phyloP scores from a whole-genome alignment of 1,140 invertebrate genomes.

The Acyrthosiphon pisum region DNA sequence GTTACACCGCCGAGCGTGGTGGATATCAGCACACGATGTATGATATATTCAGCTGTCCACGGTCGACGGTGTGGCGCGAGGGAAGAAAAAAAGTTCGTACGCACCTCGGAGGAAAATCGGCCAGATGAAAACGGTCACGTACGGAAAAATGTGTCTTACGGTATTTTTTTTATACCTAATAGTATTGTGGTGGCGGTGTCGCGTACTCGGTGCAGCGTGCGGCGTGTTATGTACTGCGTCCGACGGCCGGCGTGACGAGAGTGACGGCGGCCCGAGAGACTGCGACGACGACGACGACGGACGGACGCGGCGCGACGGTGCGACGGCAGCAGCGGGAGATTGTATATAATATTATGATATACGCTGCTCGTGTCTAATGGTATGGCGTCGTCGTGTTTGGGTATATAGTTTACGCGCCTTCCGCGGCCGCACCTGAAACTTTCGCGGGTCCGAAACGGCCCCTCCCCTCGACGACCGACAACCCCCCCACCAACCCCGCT shows the following conservation, averaged over 20 bases:
- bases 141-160: too few species aligned
- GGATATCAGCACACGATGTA: too few species aligned
- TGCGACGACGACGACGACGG: neutral
- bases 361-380: neutral
- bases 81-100: too few species aligned
- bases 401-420: neutral
- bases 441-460: neutral
- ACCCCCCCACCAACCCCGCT: too few species aligned
- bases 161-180: too few species aligned
- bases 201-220: neutral
- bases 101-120: too few species aligned
- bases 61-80: too few species aligned
- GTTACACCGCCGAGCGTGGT: too few species aligned
- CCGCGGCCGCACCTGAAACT: constrained; percentile 18
- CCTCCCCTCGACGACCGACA: neutral
- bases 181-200: neutral
- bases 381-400: neutral
- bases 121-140: too few species aligned
- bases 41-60: too few species aligned
- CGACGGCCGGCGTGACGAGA: constrained; percentile 39
- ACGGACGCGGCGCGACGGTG: neutral
- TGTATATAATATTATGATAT: neutral
- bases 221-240: constrained; percentile 23
- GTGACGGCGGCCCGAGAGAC: neutral
- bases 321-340: neutral